Evolutionary conservation across 2,113 vertebrate species (phyloP).

Genomic region (Petroica traversi): DNA sequence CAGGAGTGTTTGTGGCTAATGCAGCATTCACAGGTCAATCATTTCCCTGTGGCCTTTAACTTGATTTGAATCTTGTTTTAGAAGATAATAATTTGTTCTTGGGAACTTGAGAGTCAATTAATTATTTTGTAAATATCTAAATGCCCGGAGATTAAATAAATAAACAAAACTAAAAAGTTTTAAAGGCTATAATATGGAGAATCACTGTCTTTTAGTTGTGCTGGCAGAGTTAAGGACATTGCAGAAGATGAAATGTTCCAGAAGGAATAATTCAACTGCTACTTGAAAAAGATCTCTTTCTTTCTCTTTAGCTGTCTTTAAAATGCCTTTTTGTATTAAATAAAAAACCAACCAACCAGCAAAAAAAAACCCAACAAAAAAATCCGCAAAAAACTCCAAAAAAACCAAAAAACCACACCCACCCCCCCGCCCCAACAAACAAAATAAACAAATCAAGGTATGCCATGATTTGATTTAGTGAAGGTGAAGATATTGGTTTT

Average conservation of each 20-base stretch:
- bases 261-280: background rate
- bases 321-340: background rate
- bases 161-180: background rate
- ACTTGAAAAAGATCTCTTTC: background rate
- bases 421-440: accelerated
- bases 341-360: background rate
- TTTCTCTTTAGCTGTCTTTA: conserved; percentile 19
- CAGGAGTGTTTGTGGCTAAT: background rate
- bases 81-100: background rate
- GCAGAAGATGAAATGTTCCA: background rate
- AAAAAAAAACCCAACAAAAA: too few species aligned
- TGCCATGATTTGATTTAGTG: background rate
- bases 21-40: background rate
- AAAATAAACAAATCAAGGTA: background rate
- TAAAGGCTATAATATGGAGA: background rate
- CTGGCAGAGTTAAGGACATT: background rate
- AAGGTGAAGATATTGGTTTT: background rate
- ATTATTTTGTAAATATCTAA: background rate
- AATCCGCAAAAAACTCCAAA: background rate
- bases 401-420: background rate
- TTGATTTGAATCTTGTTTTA: background rate
- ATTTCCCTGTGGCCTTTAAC: background rate
- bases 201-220: background rate
- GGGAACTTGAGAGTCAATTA: background rate
- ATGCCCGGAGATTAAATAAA: background rate